Base-by-base conservation (phyloP, 2,797 vertebrate species). In the Poecilia velifera region DNA sequence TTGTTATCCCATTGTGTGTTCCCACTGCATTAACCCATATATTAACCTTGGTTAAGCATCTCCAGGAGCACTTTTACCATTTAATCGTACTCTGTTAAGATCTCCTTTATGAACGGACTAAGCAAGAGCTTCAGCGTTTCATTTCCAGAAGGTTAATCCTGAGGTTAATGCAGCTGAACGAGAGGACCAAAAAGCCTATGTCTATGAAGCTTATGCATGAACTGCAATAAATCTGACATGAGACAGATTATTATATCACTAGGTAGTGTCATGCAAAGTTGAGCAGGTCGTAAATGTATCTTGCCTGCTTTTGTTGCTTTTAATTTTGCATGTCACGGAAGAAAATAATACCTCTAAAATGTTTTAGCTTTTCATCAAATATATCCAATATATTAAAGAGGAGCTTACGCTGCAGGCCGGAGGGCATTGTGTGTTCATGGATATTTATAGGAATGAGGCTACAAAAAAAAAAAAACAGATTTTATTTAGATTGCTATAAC, bases 141-240 rank as follows among this genome's bases (percentile, higher is more conserved):
- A 41, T 76, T 74, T 31, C 3, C 68, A 10, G 18, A 80, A 81
- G 80, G 78, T 87, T 78, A 51, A 78, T 81, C 64, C 13, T 80
- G 18, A 20, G 78, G 76, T 84, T 79, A 85, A 85, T 82, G 49
- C 51, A 28, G 28, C 12, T 34, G 25, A 76, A 31, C 25, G 3
- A 34, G 59, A 78, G 39, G 39, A 6, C 41, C 4, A 6, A 49
- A 34, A 46, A 41, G 34, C 68, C 46, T 39, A 28, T 16, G 57
- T 55, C 72, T 12, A 41, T 36, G n/a, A n/a, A 31, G 76, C 43
- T 76, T 12, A 28, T 46, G 47, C 34, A 18, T 68, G 41, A 78
- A 64, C 22, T 62, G 8, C 20, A 72, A 57, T 59, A 72, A 53
- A 41, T 6, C 4, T 6, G 68, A 62, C 62, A 59, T n/a, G 22